Percentiles rank a stretch among this genome's conserved stretches.
phyloP scores from a whole-genome alignment of 2,113 vertebrate genomes.

The Corvus cornix region DNA sequence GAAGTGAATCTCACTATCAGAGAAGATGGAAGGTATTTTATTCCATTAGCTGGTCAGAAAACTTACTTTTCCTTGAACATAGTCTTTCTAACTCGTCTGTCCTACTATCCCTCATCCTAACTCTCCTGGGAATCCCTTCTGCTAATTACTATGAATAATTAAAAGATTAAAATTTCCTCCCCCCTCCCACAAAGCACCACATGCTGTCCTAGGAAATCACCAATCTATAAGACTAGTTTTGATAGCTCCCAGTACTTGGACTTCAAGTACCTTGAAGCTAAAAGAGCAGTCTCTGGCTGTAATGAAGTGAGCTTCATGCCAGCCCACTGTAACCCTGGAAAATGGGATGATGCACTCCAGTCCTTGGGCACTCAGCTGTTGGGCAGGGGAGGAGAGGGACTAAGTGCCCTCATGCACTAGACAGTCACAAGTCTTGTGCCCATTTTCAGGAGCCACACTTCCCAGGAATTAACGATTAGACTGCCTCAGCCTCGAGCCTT shows the following conservation, averaged over 20 bases:
- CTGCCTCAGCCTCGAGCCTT: not conserved
- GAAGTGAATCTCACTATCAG: not conserved
- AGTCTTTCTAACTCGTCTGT: not conserved
- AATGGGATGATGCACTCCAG: not conserved
- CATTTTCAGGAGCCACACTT: not conserved
- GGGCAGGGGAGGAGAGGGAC: not conserved
- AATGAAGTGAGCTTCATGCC: fast-evolving
- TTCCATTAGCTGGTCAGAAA: not conserved
- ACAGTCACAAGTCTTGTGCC: not conserved
- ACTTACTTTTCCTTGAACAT: not conserved
- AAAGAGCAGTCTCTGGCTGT: not conserved
- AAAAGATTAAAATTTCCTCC: constrained; percentile 16
- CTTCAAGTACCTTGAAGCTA: not conserved
- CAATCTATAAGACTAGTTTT: not conserved
- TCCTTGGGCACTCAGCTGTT: not conserved
- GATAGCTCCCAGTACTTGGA: not conserved
- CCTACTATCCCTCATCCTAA: not conserved
- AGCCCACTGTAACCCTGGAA: not conserved
- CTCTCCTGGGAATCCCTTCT: not conserved
- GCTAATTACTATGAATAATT: constrained; percentile 44
- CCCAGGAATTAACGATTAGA: not conserved
- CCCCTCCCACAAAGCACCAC: not conserved
- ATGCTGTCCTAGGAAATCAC: not conserved
- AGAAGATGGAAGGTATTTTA: not conserved
- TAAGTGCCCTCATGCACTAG: not conserved